Evolutionary conservation across 1,140 invertebrate genomes (phyloP).

Genomic region (Macrotrachela quadricornifera): DNA sequence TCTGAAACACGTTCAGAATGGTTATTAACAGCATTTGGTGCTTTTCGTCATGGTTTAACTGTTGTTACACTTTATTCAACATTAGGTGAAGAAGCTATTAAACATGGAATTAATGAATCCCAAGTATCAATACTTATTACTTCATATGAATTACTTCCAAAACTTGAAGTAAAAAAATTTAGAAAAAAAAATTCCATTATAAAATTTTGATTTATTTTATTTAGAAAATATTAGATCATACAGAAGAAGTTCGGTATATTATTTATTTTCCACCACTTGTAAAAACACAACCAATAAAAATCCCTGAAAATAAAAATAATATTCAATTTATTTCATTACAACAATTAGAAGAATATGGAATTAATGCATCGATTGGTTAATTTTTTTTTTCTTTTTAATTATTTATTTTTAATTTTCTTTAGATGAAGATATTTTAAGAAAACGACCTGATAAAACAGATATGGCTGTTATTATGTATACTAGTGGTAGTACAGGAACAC

Average conservation of each 20-base stretch:
- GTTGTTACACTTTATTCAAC: slow-evolving; percentile 91
- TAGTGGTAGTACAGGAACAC: slow-evolving; percentile 28
- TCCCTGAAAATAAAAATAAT: no score
- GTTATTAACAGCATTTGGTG: slow-evolving; percentile 76
- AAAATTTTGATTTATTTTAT: background rate
- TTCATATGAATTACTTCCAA: background rate
- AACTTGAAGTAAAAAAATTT: background rate
- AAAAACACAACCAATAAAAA: no score
- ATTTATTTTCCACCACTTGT: no score
- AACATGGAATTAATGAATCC: background rate
- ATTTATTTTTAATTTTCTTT: background rate
- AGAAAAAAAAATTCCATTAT: background rate
- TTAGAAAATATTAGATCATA: background rate
- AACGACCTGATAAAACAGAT: slow-evolving; percentile 11
- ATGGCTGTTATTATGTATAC: slow-evolving; percentile 32
- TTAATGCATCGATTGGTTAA: background rate
- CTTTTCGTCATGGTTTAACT: slow-evolving; percentile 72
- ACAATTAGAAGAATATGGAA: background rate
- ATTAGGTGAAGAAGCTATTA: slow-evolving; percentile 67
- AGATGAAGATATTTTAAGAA: background rate
- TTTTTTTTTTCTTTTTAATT: background rate
- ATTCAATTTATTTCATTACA: no score
- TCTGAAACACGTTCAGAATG: slow-evolving; percentile 90
- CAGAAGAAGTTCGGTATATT: background rate
- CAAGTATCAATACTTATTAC: background rate